Evolutionary conservation across 2,113 vertebrate genomes (phyloP), one percentile per base, ranked within the genome.

Genomic region (Ictidomys tridecemlineatus): DNA sequence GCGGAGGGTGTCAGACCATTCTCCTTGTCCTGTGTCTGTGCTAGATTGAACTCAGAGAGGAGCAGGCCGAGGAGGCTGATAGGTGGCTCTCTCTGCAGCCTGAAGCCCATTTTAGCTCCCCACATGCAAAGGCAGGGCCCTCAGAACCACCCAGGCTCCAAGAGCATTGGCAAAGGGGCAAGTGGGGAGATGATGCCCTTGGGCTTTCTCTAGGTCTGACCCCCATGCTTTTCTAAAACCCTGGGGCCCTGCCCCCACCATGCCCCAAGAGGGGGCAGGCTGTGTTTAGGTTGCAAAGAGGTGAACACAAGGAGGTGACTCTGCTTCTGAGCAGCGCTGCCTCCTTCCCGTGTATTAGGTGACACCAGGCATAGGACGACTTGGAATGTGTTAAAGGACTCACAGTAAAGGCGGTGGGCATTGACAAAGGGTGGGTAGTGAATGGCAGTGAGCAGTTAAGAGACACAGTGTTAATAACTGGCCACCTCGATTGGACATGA

Each of bases 41-140:
- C 93, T 92, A 85, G 97, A 95, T 94, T 97, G 98, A 97, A 98
- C 98, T 97, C 98, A 97, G 97, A 98, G 97, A 98, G 97, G 89
- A 95, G 87, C 94, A 20, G 96, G 91, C 92, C 88, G 10, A 96
- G 94, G 95, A 97, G 96, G 98, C 96, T 97, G 98, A 98, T 98
- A 89, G 91, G 94, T 83, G 93, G 96, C 95, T 96, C 92, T 93
- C 39, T 14, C 86, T 13, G 95, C 89, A 97, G 94, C 89, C 72
- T 88, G 93, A 93, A 94, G 95, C 88, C 77, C 0, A 14, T 70
- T 45, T 30, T 84, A 0, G 13, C 4, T 0, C n/a, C 0, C 0
- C 4, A 34, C 0, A 0, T n/a, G 45, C 76, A 39, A 48, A 94
- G 78, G 92, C 92, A 89, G 80, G 39, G 7, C 34, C 34, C 93